phyloP scores from a whole-genome alignment of 2,113 vertebrate genomes.

The Aldabrachelys gigantea region DNA sequence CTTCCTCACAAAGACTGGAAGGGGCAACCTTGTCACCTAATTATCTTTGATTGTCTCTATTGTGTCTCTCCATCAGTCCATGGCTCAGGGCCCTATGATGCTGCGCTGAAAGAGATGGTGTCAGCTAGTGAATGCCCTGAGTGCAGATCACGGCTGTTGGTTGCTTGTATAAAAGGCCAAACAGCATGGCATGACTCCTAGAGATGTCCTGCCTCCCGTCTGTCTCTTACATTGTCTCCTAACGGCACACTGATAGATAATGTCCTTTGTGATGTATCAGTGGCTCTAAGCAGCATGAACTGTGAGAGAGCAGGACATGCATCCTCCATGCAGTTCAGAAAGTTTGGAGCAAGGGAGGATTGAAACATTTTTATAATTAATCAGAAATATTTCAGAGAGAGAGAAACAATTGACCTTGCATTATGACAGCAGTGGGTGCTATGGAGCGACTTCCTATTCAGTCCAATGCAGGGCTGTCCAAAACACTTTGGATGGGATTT shows the following conservation, averaged over 20 bases:
- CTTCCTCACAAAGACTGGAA: background rate
- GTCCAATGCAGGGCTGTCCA: background rate
- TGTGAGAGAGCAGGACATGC: background rate
- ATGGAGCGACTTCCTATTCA: background rate
- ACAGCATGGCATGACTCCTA: background rate
- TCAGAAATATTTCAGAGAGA: background rate
- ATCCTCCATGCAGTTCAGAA: accelerated
- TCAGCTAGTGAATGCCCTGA: background rate
- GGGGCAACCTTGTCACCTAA: background rate
- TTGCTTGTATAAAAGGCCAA: background rate
- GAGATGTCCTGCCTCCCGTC: background rate
- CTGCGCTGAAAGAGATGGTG: background rate
- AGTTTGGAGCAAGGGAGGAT: background rate
- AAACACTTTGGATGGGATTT: constrained; percentile 34
- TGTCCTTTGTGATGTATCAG: background rate
- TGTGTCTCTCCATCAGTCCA: background rate
- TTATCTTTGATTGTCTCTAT: background rate
- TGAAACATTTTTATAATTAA: background rate
- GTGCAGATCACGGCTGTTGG: background rate
- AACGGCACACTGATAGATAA: no score
- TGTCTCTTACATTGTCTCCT: background rate
- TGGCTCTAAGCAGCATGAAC: no score
- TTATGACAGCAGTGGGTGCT: background rate
- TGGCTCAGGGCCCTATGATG: background rate
- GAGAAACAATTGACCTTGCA: background rate